Base-by-base conservation (phyloP, 2,888 invertebrate genomes). In the Lymantria dispar region DNA sequence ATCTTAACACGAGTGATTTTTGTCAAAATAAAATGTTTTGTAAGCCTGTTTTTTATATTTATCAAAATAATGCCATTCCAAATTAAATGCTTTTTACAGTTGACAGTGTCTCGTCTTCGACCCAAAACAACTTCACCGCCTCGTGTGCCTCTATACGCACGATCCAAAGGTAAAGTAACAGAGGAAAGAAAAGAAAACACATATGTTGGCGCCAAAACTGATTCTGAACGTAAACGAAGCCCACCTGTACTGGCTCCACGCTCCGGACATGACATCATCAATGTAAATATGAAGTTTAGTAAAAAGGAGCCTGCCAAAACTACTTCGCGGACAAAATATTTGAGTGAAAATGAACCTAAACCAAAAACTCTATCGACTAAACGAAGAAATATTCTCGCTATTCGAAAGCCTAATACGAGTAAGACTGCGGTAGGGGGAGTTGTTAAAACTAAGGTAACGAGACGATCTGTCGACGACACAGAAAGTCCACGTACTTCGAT, bases 101-200 rank as follows among this genome's bases (percentile, higher is more conserved):
- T 90, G 50, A 85, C 88, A 42, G 83, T 82, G 85, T 86, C 88
- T 1, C 83, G 90, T 5, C 67, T 90, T 40, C 85, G 89, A 15
- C 84, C 87, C 13, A 88, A 88, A 72, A 78, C 83, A 22, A 65
- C 74, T 41, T 87, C 87, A 0, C 87, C 89, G 40, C 68, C 78
- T 8, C 77, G 87, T 14, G 74, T 68, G 64, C 88, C 87, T 38
- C 73, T 85, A 22, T 90, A 82, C 76, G 75, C 79, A 15, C 86
- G 90, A 46, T 74, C 85, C 47, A 90, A 89, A 55, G 79, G 68
- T 7, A 90, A 89, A 52, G 83, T 79, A 43, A 83, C 78, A 3
- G 89, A 90, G 56, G 91, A 91, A 50, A 81, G 90, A 52, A 91
- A 91, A 55, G 91, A 91, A 66, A 91, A 91, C 79, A 76, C 91